Conservation (phyloP, 2,113 vertebrate genomes). For the Chauna torquata region DNA sequence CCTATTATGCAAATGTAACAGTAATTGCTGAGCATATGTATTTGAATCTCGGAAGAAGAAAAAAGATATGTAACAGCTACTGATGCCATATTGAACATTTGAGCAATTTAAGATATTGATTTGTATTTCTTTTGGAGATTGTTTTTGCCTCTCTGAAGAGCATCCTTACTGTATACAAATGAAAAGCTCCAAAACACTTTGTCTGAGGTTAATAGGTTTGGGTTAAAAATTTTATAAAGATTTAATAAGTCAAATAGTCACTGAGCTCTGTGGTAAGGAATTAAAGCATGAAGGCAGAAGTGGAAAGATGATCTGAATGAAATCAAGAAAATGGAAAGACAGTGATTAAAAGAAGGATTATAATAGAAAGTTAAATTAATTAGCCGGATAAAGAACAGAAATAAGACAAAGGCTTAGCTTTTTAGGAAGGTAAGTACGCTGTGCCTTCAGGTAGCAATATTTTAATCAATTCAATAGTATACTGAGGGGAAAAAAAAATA, state of each 20-base stretch:
- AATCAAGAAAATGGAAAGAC: neutral
- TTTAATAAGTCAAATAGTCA: slow-evolving; percentile 33
- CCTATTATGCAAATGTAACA: slow-evolving; percentile 55
- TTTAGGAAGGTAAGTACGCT: neutral
- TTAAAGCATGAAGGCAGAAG: neutral
- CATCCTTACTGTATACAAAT: neutral
- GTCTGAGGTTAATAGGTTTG: slow-evolving; percentile 27
- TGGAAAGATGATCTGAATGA: neutral
- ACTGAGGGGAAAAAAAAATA: neutral
- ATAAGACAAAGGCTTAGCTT: neutral
- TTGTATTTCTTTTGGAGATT: slow-evolving; percentile 24
- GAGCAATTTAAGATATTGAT: slow-evolving; percentile 47
- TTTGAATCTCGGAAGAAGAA: slow-evolving; percentile 46
- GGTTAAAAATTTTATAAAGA: neutral
- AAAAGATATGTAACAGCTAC: slow-evolving; percentile 45
- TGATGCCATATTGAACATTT: slow-evolving; percentile 40
- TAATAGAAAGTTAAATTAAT: neutral
- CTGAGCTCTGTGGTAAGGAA: neutral
- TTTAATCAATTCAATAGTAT: neutral
- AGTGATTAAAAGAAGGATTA: slow-evolving; percentile 20
- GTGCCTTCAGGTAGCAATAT: neutral
- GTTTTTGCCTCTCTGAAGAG: neutral
- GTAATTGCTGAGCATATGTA: slow-evolving; percentile 68
- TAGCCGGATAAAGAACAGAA: neutral
- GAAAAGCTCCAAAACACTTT: neutral